Base-by-base conservation (phyloP, 2,888 invertebrate species). In the Apoda limacodes region DNA sequence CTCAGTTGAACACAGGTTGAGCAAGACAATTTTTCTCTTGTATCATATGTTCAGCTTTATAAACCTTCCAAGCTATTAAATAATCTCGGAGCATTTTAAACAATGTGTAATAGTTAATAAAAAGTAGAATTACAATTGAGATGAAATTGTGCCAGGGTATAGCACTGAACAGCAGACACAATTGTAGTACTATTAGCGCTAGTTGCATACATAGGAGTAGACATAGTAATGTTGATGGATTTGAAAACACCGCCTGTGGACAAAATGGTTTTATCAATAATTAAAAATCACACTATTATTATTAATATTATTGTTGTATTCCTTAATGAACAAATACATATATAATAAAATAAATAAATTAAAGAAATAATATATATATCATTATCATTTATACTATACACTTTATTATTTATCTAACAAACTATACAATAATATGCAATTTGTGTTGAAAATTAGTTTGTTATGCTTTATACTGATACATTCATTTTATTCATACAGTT, bases 131-230 rank as follows among this genome's bases (percentile, higher is more conserved):
- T 4, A 93, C 87, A 49, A 95, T 83, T 2, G 96, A 92, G 25
- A 97, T 65, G 37, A 95, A 87, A 60, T 94, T 91, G 72, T 96
- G 93, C 98, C 98, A 98, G 48, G 95, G 91, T 21, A 87, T 84
- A 9, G 90, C 88, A 42, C 90, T 85, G 47, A 92, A 83, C 7
- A 98, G 74, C 17, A 94, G 81, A 30, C 89, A 84, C 35, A 98
- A 80, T 67, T 96, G 93, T 25, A 90, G 82, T 1, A 89, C 61
- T 25, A 97, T 87, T 13, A 92, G 69, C 1, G 84, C 68, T 2
- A 88, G 65, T 50, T 92, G 91, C 10, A 93, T 65, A 10, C 86
- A 84, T 13, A 95, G 82, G 29, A 94, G 71, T 25, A 88, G 78
- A 52, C 90, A 88, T 27, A 93, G 83, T 28, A 93, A 80, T 39